Evolutionary conservation across 2,797 vertebrate species (phyloP).

Genomic region (Pelochelys cantorii): DNA sequence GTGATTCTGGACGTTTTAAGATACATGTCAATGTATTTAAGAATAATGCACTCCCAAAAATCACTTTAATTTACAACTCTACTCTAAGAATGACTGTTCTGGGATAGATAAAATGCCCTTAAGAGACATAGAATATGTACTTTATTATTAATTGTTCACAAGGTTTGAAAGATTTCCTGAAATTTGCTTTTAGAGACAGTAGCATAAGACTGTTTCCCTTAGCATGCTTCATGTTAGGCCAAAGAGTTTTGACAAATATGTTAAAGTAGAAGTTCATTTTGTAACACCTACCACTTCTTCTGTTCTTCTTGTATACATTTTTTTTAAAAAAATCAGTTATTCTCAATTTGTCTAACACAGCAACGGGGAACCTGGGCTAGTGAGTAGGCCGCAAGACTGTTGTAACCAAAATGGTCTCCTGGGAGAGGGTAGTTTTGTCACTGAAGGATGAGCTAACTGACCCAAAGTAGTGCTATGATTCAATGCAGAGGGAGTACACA

Average conservation of each 20-base stretch:
- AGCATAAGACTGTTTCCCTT: background rate
- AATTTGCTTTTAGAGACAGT: background rate
- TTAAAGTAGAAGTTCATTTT: accelerated
- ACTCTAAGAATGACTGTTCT: background rate
- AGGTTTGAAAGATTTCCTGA: background rate
- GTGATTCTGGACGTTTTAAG: background rate
- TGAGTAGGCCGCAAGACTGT: too few species aligned
- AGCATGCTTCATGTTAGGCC: background rate
- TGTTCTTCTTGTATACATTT: background rate
- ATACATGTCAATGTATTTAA: background rate
- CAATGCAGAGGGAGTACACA: too few species aligned
- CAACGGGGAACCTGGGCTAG: too few species aligned
- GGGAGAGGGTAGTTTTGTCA: too few species aligned
- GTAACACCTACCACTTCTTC: background rate
- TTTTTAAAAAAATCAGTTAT: background rate
- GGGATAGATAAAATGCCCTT: background rate
- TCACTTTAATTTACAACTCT: background rate
- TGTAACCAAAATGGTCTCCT: too few species aligned
- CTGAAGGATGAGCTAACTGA: too few species aligned
- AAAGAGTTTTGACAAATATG: background rate
- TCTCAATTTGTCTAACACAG: background rate
- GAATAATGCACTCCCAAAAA: background rate
- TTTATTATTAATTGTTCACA: background rate
- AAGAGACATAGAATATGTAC: background rate
- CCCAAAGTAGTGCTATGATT: too few species aligned